Evolutionary conservation across 2,797 vertebrate genomes (phyloP).

Genomic region (Muscicapa striata): DNA sequence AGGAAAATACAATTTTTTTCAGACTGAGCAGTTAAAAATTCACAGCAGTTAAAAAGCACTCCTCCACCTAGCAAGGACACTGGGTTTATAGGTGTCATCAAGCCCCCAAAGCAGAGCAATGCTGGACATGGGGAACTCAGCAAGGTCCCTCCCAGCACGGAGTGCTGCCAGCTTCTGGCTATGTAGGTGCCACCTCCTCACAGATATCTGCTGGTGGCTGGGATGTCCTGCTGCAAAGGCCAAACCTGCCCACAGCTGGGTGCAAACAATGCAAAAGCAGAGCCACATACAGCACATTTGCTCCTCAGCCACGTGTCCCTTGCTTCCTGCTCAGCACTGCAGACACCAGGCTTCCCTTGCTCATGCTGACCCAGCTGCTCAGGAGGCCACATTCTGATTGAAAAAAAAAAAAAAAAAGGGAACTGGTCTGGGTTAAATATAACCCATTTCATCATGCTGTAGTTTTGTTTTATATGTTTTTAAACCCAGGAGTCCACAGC

Average conservation of each 20-base stretch:
- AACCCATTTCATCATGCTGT: neutral
- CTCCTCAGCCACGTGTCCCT: neutral
- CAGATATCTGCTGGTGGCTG: neutral
- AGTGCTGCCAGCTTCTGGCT: neutral
- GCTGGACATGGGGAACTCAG: neutral
- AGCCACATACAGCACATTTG: neutral
- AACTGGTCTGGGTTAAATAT: slow-evolving; percentile 5
- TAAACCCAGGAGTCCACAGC: neutral
- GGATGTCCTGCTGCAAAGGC: rapidly evolving
- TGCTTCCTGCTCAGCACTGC: neutral
- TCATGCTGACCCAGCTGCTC: neutral
- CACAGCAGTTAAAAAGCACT: neutral
- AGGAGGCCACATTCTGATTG: neutral
- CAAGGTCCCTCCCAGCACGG: neutral
- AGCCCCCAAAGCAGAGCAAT: neutral
- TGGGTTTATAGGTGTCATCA: neutral
- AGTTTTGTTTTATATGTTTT: neutral
- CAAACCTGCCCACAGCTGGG: neutral
- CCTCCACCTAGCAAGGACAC: neutral
- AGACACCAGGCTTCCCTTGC: neutral
- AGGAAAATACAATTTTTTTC: neutral
- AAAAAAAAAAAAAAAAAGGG: neutral
- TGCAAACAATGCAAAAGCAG: neutral
- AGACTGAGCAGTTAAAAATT: neutral
- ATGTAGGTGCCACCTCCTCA: rapidly evolving